Percentiles rank a stretch among this genome's conserved stretches.
phyloP scores from a whole-genome alignment of 1,140 invertebrate genomes.

The Drosophila subpulchrella region DNA sequence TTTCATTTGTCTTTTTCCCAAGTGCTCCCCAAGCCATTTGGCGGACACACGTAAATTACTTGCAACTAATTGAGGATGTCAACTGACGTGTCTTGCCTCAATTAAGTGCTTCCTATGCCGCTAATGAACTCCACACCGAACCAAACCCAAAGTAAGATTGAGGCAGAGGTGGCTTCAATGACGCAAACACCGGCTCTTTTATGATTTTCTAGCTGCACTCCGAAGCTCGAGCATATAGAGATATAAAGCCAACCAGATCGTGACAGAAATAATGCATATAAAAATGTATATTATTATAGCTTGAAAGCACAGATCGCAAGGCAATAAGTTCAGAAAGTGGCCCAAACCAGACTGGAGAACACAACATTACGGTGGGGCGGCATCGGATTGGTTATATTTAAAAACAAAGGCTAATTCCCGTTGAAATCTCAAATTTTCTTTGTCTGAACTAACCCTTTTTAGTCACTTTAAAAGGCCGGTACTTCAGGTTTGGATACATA shows the following conservation, averaged over 20 bases:
- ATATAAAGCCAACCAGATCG: slow-evolving; percentile 81
- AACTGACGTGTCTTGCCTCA: slow-evolving; percentile 69
- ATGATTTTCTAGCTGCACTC: slow-evolving; percentile 50
- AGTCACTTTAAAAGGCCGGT: too few species aligned
- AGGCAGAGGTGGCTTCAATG: slow-evolving; percentile 37
- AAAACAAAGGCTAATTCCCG: not conserved
- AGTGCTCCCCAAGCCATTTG: slow-evolving; percentile 35
- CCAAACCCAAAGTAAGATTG: slow-evolving; percentile 7
- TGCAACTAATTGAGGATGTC: slow-evolving; percentile 82
- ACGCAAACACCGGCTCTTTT: slow-evolving; percentile 26
- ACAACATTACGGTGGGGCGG: slow-evolving; percentile 51
- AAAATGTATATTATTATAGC: slow-evolving; percentile 80
- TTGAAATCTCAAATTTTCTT: not conserved
- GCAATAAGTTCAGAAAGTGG: slow-evolving; percentile 53
- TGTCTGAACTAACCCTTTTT: not conserved
- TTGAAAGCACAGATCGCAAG: slow-evolving; percentile 44
- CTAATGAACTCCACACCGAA: slow-evolving; percentile 39
- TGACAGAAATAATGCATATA: slow-evolving; percentile 82
- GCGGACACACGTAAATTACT: slow-evolving; percentile 64
- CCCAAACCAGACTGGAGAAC: slow-evolving; percentile 36
- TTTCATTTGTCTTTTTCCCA: slow-evolving; percentile 15
- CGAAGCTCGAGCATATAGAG: slow-evolving; percentile 57
- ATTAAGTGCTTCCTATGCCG: slow-evolving; percentile 71
- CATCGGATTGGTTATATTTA: slow-evolving; percentile 24
- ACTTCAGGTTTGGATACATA: too few species aligned